These are phyloP conservation scores for Phytoseiulus persimilis DNA, from an alignment of 2,888 invertebrate genomes.

Conservation along the genomic window DNA sequence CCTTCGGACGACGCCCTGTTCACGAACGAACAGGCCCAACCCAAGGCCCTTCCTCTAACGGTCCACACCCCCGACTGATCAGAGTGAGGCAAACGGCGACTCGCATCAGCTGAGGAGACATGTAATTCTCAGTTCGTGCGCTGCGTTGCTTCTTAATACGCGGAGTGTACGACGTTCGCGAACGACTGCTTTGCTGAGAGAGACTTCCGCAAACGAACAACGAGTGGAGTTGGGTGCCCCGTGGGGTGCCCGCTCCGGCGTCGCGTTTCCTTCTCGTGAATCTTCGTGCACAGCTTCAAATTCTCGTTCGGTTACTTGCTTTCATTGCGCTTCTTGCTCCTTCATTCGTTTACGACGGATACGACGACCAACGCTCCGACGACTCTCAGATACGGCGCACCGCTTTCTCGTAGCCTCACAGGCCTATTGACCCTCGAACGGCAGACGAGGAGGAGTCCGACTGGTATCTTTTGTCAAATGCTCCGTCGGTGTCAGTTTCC, in stretches of 20 bases:
- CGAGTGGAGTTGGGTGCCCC: not conserved
- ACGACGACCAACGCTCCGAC: not conserved
- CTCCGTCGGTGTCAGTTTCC: not conserved
- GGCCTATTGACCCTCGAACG: not conserved
- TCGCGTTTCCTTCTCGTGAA: not conserved
- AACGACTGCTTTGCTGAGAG: not conserved
- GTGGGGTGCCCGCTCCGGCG: not conserved
- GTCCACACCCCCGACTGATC: slow-evolving; percentile 5
- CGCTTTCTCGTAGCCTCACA: not conserved
- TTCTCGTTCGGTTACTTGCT: not conserved
- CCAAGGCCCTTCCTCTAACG: not conserved
- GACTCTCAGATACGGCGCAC: not conserved
- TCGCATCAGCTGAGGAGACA: not conserved
- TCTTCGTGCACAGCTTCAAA: not conserved
- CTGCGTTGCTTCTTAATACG: not conserved
- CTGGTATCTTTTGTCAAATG: slow-evolving; percentile 30
- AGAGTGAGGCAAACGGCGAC: not conserved
- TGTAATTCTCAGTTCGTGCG: not conserved
- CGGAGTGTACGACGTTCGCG: not conserved
- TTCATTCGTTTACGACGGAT: not conserved
- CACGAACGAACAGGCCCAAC: slow-evolving; percentile 5
- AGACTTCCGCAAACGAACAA: not conserved
- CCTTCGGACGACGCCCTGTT: slow-evolving; percentile 34
- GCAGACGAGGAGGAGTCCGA: not conserved
- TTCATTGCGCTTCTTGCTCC: not conserved